Base-by-base conservation (phyloP, 1,140 invertebrate species). In the Eriocheir sinensis region DNA sequence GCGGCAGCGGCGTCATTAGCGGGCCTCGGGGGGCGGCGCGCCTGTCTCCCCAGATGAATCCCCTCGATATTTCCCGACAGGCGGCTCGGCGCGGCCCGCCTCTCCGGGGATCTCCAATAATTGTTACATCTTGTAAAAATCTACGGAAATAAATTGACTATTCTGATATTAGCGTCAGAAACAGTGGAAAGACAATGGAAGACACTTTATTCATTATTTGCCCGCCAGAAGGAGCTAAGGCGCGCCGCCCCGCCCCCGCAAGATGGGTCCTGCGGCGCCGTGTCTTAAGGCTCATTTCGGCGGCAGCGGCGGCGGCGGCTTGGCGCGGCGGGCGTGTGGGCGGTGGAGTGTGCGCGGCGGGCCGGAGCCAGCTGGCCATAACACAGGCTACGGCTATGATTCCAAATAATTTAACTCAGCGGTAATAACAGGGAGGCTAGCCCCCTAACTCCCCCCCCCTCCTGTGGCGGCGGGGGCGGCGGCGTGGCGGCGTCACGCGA, bases 181-280 rank as follows among this genome's bases (percentile, higher is more conserved):
- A 91, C 90, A 95, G 95, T 91, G 90, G 93, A 94, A 95, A 95
- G 95, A 95, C 95, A 95, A 95, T 95, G 95, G 95, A 95, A 95
- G 81, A 95, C 95, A 95, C 95, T 95, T 95, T 95, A 95, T 95
- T 95, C 95, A 95, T 95, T 95, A 95, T 95, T 95, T 95, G 90
- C 92, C 90, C 40, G 89, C 83, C 32, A 89, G 92, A 94, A 41
- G 60, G 89, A 41, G 27, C 81, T 79, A 94, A 92, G 60, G 81
- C 89, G 83, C 91, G 40, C 9, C 72, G 36, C 88, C 34, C 40
- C 34, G 9, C n/a, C n/a, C 2, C 21, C 21, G 34, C 36, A 44
- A 17, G 38, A 81, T 93, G 30, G 86, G 32, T 34, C 79, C 79
- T 91, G 60, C 21, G 32, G 40, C 27, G 30, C 21, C 30, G 36